Base-by-base conservation (phyloP, 2,113 vertebrate genomes). In the Trematocara stigmaticum region DNA sequence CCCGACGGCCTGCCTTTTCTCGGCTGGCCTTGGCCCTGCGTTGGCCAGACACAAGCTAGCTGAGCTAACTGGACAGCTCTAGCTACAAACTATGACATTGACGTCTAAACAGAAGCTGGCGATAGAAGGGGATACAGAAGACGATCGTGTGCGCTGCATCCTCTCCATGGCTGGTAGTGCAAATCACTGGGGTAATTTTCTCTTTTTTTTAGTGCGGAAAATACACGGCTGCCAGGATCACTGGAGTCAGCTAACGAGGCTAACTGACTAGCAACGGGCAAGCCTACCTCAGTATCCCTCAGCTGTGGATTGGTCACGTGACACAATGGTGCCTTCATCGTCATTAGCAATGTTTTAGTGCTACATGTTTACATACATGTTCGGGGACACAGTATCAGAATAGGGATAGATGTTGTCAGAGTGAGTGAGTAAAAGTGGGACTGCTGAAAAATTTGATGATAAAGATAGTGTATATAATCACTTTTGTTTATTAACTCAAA, bases 271-370 rank as follows among this genome's bases (percentile, higher is more conserved):
- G 87, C 89, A 88, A 78, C 56, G 80, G 88, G 84, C 92, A 88
- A 94, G 84, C 86, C 92, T 92, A 47, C 90, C 57, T 88, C 90
- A 71, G 85, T 90, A 78, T 88, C 90, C 71, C 91, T 94, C 94
- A 95, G 95, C 95, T 95, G 93, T 94, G 92, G 78, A 2, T 26
- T 55, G 76, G 88, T 94, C 95, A 95, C 29, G 93, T 95, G 95
- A 95, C 88, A 26, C 31, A 2, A 10, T 74, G 93, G 31, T 78
- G 83, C 87, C 18, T 94, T 93, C 89, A 82, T 0, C 1, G 86
- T 16, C 89, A 18, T 45, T 52, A 3, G 76, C 31, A 10, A 81
- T 38, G 5, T 29, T 20, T 40, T 20, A 52, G 26, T 6, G 20
- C 56, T 20, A 5, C 23, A 47, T 47, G 40, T 47, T 71, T 71